phyloP scores from a whole-genome alignment of 2,113 vertebrate species.

The Rhynchopsitta pachyrhyncha region DNA sequence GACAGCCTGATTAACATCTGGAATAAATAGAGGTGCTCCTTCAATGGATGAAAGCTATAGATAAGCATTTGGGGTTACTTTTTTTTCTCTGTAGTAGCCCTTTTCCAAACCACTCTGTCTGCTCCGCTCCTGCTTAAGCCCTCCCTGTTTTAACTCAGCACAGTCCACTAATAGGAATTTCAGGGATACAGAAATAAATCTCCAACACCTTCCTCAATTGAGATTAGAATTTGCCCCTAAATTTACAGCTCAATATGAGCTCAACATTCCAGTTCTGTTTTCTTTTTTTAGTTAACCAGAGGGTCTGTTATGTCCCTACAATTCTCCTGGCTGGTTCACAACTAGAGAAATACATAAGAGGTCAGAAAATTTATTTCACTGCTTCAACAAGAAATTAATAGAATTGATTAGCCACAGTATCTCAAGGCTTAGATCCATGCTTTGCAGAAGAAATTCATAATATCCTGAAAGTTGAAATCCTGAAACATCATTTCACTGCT shows the following conservation, averaged over 20 bases:
- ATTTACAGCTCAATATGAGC: neutral
- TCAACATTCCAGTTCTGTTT: neutral
- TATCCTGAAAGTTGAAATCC: slow-evolving; percentile 62
- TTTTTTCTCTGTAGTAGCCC: neutral
- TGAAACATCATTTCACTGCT: slow-evolving; percentile 60
- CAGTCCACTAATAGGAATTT: neutral
- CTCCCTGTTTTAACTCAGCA: neutral
- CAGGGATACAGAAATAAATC: neutral
- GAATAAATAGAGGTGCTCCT: neutral
- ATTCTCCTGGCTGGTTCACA: neutral
- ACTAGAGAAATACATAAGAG: neutral
- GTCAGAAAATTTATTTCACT: slow-evolving; percentile 53
- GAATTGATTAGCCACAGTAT: slow-evolving; percentile 68
- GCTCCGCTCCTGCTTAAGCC: neutral
- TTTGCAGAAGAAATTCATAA: slow-evolving; percentile 54
- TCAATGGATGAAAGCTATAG: neutral
- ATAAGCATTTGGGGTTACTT: neutral
- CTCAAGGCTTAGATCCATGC: slow-evolving; percentile 52
- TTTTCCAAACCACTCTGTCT: neutral
- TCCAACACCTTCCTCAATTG: neutral
- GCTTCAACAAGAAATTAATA: slow-evolving; percentile 59
- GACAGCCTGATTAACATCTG: neutral
- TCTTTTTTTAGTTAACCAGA: neutral
- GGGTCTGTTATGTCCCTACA: neutral
- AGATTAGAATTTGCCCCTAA: neutral